Evolutionary conservation across 2,113 vertebrate genomes (phyloP), one percentile per base, ranked within the genome.

Genomic region (Tylochromis polylepis): DNA sequence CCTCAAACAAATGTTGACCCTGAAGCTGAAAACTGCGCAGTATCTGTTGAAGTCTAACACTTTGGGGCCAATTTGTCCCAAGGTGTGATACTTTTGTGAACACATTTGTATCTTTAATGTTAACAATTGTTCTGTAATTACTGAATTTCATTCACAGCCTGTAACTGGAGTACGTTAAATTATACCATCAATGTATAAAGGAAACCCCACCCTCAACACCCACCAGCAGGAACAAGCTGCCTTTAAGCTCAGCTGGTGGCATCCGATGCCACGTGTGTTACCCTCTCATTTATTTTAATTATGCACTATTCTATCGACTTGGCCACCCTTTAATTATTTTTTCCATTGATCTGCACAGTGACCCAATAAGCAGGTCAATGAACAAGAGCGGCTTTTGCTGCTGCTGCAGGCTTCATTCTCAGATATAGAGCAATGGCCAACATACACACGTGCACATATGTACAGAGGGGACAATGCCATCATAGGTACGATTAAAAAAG

Each of bases 241-340:
- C 72, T 51, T 51, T 31, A 77, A 82, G 56, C 65, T 53, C 20
- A 55, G 57, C 85, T 85, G 81, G 51, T 90, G 84, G 81, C 29
- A 11, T 49, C 88, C 27, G 29, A 62, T 87, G 78, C 70, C 84
- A 89, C 84, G 60, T 91, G 89, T 55, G 1, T 88, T 92, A 80
- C 65, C 80, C 86, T 83, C 75, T 78, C 81, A 57, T 84, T 86
- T 82, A 79, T 91, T 95, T 92, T 94, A 96, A 95, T 95, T 92
- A 94, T 85, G 82, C 87, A 88, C 88, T 81, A 94, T 93, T 94
- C 91, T 92, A 95, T 95, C 20, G 93, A 92, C 87, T 84, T 49
- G 18, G 27, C 70, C 46, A 67, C 36, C 55, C 79, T 88, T 93
- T 96, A 96, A 97, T 97, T 96, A 96, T 96, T 94, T 95, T 95